Percentiles rank a stretch among this genome's conserved stretches.
Evolutionary conservation across 2,888 invertebrate species (phyloP).

Genomic region (Aelia acuminata): DNA sequence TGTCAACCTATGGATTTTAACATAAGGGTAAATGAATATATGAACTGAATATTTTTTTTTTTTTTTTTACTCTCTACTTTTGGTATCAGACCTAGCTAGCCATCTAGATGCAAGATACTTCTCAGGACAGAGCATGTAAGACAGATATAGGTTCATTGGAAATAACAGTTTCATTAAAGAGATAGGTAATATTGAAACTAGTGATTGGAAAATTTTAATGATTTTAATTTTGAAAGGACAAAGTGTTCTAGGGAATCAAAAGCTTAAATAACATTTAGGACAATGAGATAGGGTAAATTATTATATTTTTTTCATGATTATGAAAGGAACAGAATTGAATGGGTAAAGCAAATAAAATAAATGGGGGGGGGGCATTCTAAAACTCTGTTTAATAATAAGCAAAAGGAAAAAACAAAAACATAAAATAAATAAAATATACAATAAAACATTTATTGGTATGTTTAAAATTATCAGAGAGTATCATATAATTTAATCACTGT

Average conservation of each 20-base stretch:
- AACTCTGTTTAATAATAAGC: neutral
- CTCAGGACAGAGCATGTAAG: neutral
- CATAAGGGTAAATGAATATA: no score
- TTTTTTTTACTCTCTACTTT: no score
- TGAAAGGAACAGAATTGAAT: neutral
- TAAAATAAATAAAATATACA: neutral
- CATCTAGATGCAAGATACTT: no score
- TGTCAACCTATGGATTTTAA: no score
- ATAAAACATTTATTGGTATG: constrained; percentile 1
- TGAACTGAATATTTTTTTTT: no score
- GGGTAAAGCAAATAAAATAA: neutral
- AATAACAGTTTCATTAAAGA: no score
- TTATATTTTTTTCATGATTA: neutral
- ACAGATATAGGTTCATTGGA: neutral
- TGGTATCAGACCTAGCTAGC: no score
- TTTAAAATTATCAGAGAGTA: constrained; percentile 6
- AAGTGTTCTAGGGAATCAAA: neutral
- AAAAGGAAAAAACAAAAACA: neutral
- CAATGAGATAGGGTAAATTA: neutral
- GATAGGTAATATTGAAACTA: no score
- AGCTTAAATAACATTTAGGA: neutral
- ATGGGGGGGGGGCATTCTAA: neutral
- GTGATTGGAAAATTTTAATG: neutral
- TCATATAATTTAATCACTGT: constrained; percentile 71
- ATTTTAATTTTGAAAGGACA: neutral